Base-by-base conservation (phyloP, 2,113 vertebrate genomes). In the Phainopepla nitens region DNA sequence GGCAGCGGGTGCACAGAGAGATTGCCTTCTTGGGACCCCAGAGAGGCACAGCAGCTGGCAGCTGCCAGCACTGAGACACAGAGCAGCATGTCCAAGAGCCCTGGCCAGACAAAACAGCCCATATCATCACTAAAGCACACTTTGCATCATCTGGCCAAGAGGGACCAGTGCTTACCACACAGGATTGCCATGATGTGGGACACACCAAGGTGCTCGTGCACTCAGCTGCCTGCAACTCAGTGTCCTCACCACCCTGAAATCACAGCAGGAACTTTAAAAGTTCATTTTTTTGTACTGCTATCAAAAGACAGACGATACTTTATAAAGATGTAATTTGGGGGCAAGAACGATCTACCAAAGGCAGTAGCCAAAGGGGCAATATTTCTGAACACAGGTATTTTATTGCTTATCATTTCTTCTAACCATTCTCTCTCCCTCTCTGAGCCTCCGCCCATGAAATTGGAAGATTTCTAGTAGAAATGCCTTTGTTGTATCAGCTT, bases 401-500 rank as follows among this genome's bases (percentile, higher is more conserved):
- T 94, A 97, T 96, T 94, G 91, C 91, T 93, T 93, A 97, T 88
- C 90, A 49, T 92, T 97, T 95, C 97, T 97, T 73, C 94, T 90
- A 95, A 97, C 75, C 47, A 65, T 66, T 93, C 89, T 73, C 70
- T 87, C 56, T 94, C 88, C 86, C 79, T 90, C 86, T 75, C 89
- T 73, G 82, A 96, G 95, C 96, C 97, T 97, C 98, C 94, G 64
- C 95, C 97, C 98, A 97, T 98, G 98, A 98, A 98, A 98, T 97
- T 97, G 98, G 98, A 98, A 98, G 97, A 97, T 98, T 98, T 98
- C 98, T 97, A 85, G 96, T 82, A 98, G 97, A 97, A 98, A 97
- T 97, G 97, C 97, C 97, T 98, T 97, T 98, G 97, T 98, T 98
- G 97, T 96, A 97, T 97, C 97, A 97, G 97, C 97, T 98, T 98